A percentile compares a stretch with the other conserved stretches of the same genome.
phyloP scores from a whole-genome alignment of 2,888 invertebrate genomes.

The Aromia moschata region DNA sequence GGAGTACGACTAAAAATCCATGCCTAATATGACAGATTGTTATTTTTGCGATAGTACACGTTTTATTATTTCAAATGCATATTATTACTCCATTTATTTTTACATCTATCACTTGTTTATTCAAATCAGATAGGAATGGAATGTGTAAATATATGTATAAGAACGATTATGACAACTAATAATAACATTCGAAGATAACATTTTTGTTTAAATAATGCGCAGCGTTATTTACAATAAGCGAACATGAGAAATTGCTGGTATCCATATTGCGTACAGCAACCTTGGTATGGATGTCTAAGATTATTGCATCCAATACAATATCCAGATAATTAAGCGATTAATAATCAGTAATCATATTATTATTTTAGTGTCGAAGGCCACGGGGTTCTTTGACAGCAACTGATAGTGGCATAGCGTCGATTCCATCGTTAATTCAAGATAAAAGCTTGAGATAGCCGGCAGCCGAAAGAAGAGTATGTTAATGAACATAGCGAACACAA shows the following conservation, averaged over 20 bases:
- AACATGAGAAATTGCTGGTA: slow-evolving; percentile 13
- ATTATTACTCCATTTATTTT: not conserved
- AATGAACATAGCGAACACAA: too few relatives aligned
- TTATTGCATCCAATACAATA: not conserved
- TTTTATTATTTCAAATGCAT: too few relatives aligned
- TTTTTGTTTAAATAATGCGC: slow-evolving; percentile 12
- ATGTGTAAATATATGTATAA: slow-evolving; percentile 7
- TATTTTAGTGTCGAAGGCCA: slow-evolving; percentile 14
- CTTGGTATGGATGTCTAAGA: slow-evolving; percentile 11
- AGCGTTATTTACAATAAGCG: slow-evolving; percentile 6
- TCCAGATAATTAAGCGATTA: slow-evolving; percentile 17
- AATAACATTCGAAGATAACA: not conserved
- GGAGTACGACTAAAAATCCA: too few relatives aligned
- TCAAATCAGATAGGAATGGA: not conserved
- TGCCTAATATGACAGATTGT: too few relatives aligned
- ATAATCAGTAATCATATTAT: slow-evolving; percentile 4
- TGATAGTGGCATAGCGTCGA: not conserved
- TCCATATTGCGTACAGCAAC: slow-evolving; percentile 6
- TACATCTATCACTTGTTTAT: not conserved
- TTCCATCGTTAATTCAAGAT: not conserved
- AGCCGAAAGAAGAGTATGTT: too few relatives aligned
- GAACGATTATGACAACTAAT: not conserved
- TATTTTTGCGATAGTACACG: too few relatives aligned
- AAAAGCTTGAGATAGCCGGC: not conserved
- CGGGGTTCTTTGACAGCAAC: slow-evolving; percentile 12